phyloP scores from a whole-genome alignment of 53 echinoderm and acorn worm genomes.

The Mesocentrotus franciscanus region DNA sequence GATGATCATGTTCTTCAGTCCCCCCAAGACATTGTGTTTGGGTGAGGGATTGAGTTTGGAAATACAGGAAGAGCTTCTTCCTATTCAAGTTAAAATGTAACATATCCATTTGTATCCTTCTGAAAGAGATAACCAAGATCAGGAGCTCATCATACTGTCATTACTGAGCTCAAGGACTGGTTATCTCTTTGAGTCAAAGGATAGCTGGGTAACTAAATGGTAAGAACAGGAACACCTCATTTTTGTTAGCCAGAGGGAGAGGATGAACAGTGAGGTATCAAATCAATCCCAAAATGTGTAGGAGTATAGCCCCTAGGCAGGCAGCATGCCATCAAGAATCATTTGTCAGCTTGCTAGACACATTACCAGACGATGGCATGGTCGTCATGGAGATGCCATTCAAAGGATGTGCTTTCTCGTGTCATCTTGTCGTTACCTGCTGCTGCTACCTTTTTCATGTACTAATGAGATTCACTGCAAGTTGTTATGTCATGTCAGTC shows the following conservation, averaged over 20 bases:
- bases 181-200: neutral
- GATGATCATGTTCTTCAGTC: too few relatives aligned
- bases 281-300: slow-evolving; percentile 15
- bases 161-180: neutral
- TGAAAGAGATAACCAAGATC: neutral
- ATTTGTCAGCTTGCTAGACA: slow-evolving; percentile 40
- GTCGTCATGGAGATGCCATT: slow-evolving; percentile 50
- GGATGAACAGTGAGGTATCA: neutral
- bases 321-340: slow-evolving; percentile 41
- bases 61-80: neutral
- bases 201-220: neutral
- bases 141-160: neutral
- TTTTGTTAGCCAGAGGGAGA: neutral
- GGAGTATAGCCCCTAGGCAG: slow-evolving; percentile 15
- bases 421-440: neutral
- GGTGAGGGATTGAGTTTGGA: neutral
- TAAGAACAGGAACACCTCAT: neutral
- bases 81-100: neutral
- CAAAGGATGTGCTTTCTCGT: slow-evolving; percentile 21
- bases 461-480: neutral
- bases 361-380: slow-evolving; percentile 46
- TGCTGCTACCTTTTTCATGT: slow-evolving; percentile 14
- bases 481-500: neutral
- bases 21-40: too few relatives aligned
- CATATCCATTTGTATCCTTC: neutral